Evolutionary conservation across 2,888 invertebrate species (phyloP), one percentile per base, ranked within the genome.

Genomic region (Pheosia tremula): DNA sequence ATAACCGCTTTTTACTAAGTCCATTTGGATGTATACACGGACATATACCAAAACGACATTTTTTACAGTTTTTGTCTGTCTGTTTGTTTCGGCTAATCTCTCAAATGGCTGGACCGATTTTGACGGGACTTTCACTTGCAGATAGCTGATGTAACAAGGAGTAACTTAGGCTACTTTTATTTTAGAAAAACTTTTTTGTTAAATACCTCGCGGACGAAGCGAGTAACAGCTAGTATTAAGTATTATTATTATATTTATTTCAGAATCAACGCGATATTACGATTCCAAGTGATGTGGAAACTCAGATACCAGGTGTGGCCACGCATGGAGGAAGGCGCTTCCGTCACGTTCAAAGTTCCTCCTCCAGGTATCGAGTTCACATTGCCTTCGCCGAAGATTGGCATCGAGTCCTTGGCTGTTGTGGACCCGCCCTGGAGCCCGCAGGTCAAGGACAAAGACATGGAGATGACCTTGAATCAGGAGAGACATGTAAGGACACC

Each of bases 361-460:
- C 99, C 99, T 0, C 99, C 99, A 0, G 98, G 98, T 36, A 99
- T 99, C 66, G 99, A 99, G 85, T 99, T 99, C 85, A 99, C 99
- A 0, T 92, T 99, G 58, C 99, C 99, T 0, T 99, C 99, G 0
- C 99, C 99, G 0, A 99, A 99, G 86, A 99, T 99, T 72, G 99
- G 99, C 4, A 97, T 99, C 52, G 99, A 98, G 88, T 97, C 97
- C 43, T 90, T 98, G 65, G 98, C 98, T 0, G 98, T 99, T 0
- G 98, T 99, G 0, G 99, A 99, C 93, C 99, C 99, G 10, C 99
- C 99, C 0, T 99, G 99, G 99, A 98, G 98, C 95, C 98, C 99
- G 1, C 97, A 98, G 83, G 98, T 98, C 62, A 99, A 99, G 90
- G 98, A 98, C 36, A 99, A 99, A 91, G 99, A 99, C 63, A 99